Base-by-base conservation (phyloP, 2,797 vertebrate genomes). In the Gobionotothen gibberifrons region DNA sequence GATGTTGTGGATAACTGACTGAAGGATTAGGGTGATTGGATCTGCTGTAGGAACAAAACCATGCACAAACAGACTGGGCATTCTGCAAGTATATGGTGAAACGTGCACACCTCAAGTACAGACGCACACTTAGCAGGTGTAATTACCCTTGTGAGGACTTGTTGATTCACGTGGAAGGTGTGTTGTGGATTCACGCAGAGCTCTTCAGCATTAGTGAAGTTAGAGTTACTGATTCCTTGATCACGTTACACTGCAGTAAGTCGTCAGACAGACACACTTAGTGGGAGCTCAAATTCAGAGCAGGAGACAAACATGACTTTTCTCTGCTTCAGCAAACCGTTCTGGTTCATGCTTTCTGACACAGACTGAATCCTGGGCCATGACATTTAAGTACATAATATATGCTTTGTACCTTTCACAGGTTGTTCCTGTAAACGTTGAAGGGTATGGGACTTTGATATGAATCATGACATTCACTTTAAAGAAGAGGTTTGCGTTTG, bases 181-280 rank as follows among this genome's bases (percentile, higher is more conserved):
- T 72, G 74, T 54, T 77, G 57, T 21, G 59, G 58, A 82, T 79
- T 75, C 61, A 60, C 55, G 69, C 39, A 68, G 78, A 69, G 57
- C 57, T 80, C 63, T 63, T 59, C 48, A 22, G 79, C 63, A 62
- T 78, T 58, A 58, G 58, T 42, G 69, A 3, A 73, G 68, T n/a
- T 32, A 47, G 42, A 51, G 64, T 59, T 47, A 39, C 54, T 51
- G 67, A 69, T 81, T 75, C 48, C 64, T 65, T 43, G 69, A 69
- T 86, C 65, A 22, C 1, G 75, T 83, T 86, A 29, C 54, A 56
- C 68, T 52, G 72, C 52, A 58, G 68, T 43, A 17, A 52, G 61
- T 53, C 12, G 19, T 66, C 47, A 59, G 64, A 73, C 67, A 26
- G 48, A 58, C 65, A 17, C 62, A 55, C 72, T 66, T 44, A 69